These are phyloP conservation scores for Plagodis dolabraria DNA, from an alignment of 2,888 invertebrate genomes.

Conservation along the genomic window DNA sequence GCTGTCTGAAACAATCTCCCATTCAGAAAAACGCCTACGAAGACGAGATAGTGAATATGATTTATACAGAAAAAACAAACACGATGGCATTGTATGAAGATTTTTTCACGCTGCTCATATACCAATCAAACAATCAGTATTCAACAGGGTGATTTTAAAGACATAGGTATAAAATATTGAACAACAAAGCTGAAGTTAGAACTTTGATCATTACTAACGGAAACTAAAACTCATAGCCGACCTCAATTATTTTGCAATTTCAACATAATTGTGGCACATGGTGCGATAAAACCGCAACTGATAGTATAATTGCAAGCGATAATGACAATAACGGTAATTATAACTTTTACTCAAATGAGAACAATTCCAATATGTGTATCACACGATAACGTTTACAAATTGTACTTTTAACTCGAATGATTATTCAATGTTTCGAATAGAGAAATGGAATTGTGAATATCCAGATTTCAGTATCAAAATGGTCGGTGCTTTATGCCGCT, in stretches of 20 bases:
- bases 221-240: not conserved
- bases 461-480: conserved; percentile 23
- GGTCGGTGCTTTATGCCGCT: conserved; percentile 29
- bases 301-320: conserved; percentile 22
- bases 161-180: too few relatives aligned
- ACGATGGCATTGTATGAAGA: too few relatives aligned
- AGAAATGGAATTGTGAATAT: conserved; percentile 10
- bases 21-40: too few relatives aligned
- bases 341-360: conserved; percentile 45
- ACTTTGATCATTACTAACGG: not conserved
- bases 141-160: too few relatives aligned
- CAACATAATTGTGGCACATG: conserved; percentile 20
- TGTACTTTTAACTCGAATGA: conserved; percentile 14
- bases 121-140: too few relatives aligned
- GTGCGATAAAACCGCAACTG: conserved; percentile 25
- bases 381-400: conserved; percentile 23
- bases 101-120: too few relatives aligned
- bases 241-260: conserved; percentile 14
- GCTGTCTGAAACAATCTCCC: too few relatives aligned
- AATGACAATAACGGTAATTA: conserved; percentile 36
- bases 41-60: too few relatives aligned
- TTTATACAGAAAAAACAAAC: too few relatives aligned
- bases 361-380: conserved; percentile 20
- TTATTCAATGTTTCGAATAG: conserved; percentile 16
- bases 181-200: too few relatives aligned